Evolutionary conservation across 2,113 vertebrate genomes (phyloP), one percentile per base, ranked within the genome.

Genomic region (Thamnophis sirtalis): DNA sequence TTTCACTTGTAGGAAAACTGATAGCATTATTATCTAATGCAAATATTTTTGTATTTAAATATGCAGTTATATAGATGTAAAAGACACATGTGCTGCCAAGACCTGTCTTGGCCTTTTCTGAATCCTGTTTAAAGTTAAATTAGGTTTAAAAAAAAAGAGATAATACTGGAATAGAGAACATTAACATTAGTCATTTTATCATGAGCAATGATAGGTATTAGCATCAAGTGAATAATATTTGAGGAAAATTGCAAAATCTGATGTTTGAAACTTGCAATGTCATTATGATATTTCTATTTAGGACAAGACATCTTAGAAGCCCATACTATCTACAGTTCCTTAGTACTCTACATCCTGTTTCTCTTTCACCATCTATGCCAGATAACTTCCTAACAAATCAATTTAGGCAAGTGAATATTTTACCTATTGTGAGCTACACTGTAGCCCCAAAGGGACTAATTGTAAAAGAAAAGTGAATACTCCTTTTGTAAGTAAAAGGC

Each of bases 361-460:
- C 80, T 89, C 54, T 85, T 92, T 92, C 89, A 93, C 93, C 84
- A 63, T 88, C 73, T 55, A 91, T 94, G 93, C 91, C 92, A 90
- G 58, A 90, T 89, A 94, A 93, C 93, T 95, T 89, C 80, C 84
- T 95, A 91, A 93, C 68, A 89, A 60, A 87, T 94, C 90, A 86
- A 94, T 94, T 96, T 92, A 93, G 22, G 91, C 28, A 93, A 94
- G 90, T 86, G 56, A 96, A 94, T 95, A 95, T 94, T 94, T 95
- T 95, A 93, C 95, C 92, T 96, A 92, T 90, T 89, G 94, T 88
- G 91, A 96, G 90, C 94, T 84, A 94, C 60, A 55, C 54, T 68
- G 84, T 94, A 87, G 87, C 93, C 53, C 90, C 3, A 1, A 95
- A 95, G 93, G 87, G 63, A 7, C 3, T 93, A 92, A 33, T 95